These are phyloP conservation scores for Goniozus legneri DNA, from an alignment of 1,140 invertebrate species.

Conservation along the genomic window DNA sequence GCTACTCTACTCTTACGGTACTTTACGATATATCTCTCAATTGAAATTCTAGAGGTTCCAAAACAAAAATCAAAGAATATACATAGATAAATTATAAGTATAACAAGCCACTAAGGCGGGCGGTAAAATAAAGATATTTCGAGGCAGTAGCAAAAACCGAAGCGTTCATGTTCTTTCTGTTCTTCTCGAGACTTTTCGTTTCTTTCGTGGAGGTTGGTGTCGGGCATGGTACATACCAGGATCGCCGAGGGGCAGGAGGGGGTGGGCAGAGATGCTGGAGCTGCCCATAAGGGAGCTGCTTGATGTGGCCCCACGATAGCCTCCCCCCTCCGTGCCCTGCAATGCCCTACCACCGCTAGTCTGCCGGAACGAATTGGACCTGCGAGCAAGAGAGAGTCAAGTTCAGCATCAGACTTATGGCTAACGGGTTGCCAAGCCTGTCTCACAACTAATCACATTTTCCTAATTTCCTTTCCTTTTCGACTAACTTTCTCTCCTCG, in stretches of 20 bases:
- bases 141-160: no score
- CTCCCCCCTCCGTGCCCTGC: conserved; percentile 56
- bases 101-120: no score
- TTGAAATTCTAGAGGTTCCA: conserved; percentile 3
- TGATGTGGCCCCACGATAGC: conserved; percentile 57
- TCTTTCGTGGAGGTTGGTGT: conserved; percentile 49
- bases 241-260: conserved; percentile 74
- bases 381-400: conserved; percentile 71
- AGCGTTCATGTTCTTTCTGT: no score
- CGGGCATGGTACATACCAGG: conserved; percentile 60
- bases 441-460: conserved; percentile 24
- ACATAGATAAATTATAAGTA: no score
- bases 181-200: no score
- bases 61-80: no score
- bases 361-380: conserved; percentile 81
- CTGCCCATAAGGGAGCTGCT: conserved; percentile 65
- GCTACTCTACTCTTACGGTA: no score
- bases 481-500: conserved; percentile 11
- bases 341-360: conserved; percentile 58
- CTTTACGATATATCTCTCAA: no score
- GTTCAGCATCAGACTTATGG: conserved; percentile 56
- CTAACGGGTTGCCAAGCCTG: conserved; percentile 42
- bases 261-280: conserved; percentile 78
- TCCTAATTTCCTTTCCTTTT: conserved; percentile 21
- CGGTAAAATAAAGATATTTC: no score